These are phyloP conservation scores for Agrochola macilenta DNA, from an alignment of 2,888 invertebrate species.

Conservation along the genomic window DNA sequence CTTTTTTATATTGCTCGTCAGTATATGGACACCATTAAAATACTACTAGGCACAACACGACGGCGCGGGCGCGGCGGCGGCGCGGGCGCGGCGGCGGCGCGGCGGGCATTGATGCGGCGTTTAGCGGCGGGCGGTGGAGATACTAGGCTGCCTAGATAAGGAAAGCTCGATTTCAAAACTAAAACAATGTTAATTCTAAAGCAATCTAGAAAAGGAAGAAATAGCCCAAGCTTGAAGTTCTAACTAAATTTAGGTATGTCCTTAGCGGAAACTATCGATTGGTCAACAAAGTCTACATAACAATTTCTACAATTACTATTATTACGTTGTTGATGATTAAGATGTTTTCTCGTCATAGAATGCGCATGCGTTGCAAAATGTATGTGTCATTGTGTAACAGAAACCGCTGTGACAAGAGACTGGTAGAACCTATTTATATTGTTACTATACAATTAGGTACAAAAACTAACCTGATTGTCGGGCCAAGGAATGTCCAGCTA, in stretches of 20 bases:
- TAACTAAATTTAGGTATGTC: neutral
- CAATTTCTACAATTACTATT: neutral
- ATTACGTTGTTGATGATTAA: neutral
- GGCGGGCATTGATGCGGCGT: too few species aligned
- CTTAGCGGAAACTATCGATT: neutral
- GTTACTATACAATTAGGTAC: conserved; percentile 7
- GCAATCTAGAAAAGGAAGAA: neutral
- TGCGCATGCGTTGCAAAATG: conserved; percentile 2
- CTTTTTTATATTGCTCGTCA: too few species aligned
- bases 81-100: too few species aligned
- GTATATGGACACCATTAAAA: too few species aligned
- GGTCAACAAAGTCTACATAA: neutral
- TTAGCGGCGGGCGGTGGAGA: too few species aligned
- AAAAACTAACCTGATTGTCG: neutral
- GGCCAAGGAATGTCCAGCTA: too few species aligned
- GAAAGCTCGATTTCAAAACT: neutral
- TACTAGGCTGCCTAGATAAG: neutral
- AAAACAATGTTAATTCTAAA: neutral
- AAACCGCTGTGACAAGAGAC: neutral
- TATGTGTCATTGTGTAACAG: neutral
- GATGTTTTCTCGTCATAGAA: neutral
- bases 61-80: too few species aligned
- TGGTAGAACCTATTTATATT: neutral
- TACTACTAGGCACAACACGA: too few species aligned
- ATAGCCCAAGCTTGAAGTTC: neutral